Conservation (phyloP, 2,113 vertebrate species). For the Eubucco bourcierii region DNA sequence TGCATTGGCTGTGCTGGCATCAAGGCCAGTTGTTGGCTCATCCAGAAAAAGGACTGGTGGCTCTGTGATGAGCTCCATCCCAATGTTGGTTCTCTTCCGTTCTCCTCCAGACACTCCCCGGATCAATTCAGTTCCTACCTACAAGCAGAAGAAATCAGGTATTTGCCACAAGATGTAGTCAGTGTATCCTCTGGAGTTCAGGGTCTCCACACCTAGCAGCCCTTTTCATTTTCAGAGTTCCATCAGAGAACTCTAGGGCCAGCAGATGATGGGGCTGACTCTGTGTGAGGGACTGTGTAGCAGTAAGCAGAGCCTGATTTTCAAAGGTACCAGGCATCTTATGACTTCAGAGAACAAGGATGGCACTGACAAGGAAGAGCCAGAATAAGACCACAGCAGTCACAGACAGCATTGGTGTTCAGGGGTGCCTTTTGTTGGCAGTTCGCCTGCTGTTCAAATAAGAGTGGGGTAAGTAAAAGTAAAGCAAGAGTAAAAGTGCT, state of each 20-base stretch:
- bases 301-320: not conserved
- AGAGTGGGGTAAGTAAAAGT: not conserved
- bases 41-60: constrained; percentile 59
- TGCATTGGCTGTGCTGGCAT: constrained; percentile 61
- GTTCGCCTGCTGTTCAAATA: not conserved
- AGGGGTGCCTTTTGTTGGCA: not conserved
- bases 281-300: not conserved
- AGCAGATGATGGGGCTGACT: not conserved
- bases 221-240: not conserved
- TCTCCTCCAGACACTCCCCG: constrained; percentile 64
- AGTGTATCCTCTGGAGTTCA: not conserved
- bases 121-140: constrained; percentile 67
- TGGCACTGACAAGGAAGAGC: not conserved
- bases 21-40: constrained; percentile 60
- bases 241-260: not conserved
- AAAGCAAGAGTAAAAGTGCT: not conserved
- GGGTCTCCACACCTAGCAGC: not conserved
- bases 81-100: constrained; percentile 64
- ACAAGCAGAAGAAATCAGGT: not conserved
- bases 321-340: not conserved
- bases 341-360: not conserved
- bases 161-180: not conserved
- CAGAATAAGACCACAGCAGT: not conserved
- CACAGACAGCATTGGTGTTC: not conserved
- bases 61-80: constrained; percentile 65